Evolutionary conservation across 2,113 vertebrate species (phyloP).

Genomic region (Prolemur simus): DNA sequence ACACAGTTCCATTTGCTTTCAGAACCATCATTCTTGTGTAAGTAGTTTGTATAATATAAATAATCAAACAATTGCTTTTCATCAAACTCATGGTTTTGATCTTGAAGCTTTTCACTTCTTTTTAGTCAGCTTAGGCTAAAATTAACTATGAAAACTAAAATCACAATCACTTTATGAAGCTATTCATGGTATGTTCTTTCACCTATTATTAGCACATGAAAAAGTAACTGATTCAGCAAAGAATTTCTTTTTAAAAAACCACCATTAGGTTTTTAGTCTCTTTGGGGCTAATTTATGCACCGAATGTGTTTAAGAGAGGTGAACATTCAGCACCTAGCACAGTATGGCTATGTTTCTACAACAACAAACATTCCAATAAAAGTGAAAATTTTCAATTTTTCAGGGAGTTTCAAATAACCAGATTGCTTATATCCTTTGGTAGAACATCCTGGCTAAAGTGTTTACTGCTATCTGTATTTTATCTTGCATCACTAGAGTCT

Average conservation of each 20-base stretch:
- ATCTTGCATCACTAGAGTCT: background rate
- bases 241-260: conserved; percentile 36
- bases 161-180: conserved; percentile 57
- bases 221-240: conserved; percentile 70
- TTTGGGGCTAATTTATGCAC: conserved; percentile 53
- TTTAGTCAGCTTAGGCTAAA: conserved; percentile 49
- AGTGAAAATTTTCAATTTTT: conserved; percentile 14
- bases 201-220: conserved; percentile 60
- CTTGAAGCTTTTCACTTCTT: conserved; percentile 52
- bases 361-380: conserved; percentile 33
- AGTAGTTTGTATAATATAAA: conserved; percentile 35
- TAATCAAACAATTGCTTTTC: conserved; percentile 67
- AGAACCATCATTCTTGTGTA: conserved; percentile 32
- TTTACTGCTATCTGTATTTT: background rate
- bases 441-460: conserved; percentile 25
- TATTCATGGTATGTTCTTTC: conserved; percentile 52
- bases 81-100: conserved; percentile 47
- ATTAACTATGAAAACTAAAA: conserved; percentile 67
- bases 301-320: conserved; percentile 54
- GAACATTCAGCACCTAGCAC: conserved; percentile 31
- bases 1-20: conserved; percentile 45
- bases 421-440: background rate
- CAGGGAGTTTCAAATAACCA: conserved; percentile 29
- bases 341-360: background rate
- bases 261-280: conserved; percentile 57